phyloP scores from a whole-genome alignment of 1,140 invertebrate genomes.

The Drosophila sucinea region DNA sequence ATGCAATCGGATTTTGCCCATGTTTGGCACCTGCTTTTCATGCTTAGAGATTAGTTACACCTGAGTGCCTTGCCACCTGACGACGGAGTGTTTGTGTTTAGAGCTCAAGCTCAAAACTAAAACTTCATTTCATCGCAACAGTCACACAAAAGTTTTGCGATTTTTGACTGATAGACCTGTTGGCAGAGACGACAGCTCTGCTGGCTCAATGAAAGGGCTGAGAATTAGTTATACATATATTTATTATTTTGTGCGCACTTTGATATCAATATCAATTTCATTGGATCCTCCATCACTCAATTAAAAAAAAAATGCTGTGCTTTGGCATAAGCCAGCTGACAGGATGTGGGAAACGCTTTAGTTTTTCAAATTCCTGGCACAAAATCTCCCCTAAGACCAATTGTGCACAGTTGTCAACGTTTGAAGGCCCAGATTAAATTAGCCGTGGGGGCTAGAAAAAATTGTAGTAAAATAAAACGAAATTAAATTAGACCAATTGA shows the following conservation, averaged over 20 bases:
- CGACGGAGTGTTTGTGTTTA: slow-evolving; percentile 9
- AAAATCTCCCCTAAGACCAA: slow-evolving; percentile 47
- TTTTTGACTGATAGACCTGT: slow-evolving; percentile 76
- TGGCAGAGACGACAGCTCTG: slow-evolving; percentile 57
- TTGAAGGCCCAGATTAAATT: slow-evolving; percentile 54
- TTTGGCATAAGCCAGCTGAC: slow-evolving; percentile 31
- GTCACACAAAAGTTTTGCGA: slow-evolving; percentile 47
- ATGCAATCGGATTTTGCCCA: neutral
- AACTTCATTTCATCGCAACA: slow-evolving; percentile 27
- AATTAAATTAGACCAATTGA: neutral
- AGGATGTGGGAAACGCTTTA: slow-evolving; percentile 10
- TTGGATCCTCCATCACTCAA: slow-evolving; percentile 49
- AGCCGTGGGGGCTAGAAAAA: slow-evolving; percentile 12
- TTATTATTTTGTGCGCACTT: neutral
- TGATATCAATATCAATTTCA: slow-evolving; percentile 48
- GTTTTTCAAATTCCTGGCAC: neutral
- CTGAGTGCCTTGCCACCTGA: slow-evolving; percentile 14
- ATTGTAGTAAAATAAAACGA: slow-evolving; percentile 11
- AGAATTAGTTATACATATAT: slow-evolving; percentile 1
- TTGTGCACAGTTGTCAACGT: slow-evolving; percentile 53
- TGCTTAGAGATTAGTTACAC: slow-evolving; percentile 29
- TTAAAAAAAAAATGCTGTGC: slow-evolving; percentile 41
- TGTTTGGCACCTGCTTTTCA: slow-evolving; percentile 14
- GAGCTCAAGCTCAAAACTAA: slow-evolving; percentile 7
- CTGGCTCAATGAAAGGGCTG: slow-evolving; percentile 13